These are phyloP conservation scores for Agrilus planipennis DNA, from an alignment of 1,140 invertebrate species.

Conservation along the genomic window DNA sequence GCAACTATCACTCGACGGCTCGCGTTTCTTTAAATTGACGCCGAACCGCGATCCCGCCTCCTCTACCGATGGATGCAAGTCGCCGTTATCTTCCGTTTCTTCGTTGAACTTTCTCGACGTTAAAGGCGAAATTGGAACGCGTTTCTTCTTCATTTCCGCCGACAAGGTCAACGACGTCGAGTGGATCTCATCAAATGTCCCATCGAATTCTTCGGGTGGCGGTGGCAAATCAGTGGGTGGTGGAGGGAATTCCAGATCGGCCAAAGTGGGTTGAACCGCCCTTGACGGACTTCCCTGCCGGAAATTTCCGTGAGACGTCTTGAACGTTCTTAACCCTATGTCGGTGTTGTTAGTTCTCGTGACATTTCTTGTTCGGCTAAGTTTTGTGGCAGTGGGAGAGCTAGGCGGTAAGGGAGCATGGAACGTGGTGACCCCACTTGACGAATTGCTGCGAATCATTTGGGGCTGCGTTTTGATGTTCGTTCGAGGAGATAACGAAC, in stretches of 20 bases:
- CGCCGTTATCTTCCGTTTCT: constrained; percentile 20
- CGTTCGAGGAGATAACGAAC: constrained; percentile 42
- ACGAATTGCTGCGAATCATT: constrained; percentile 77
- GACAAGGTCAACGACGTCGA: constrained; percentile 31
- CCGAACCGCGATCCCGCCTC: constrained; percentile 58
- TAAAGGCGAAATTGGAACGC: constrained; percentile 33
- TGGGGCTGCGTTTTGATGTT: constrained; percentile 53
- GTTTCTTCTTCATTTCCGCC: constrained; percentile 33
- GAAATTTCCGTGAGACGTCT: constrained; percentile 37
- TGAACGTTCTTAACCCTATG: constrained; percentile 39
- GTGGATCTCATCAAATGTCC: constrained; percentile 26
- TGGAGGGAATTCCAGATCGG: constrained; percentile 75
- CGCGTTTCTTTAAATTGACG: constrained; percentile 54
- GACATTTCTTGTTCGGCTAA: constrained; percentile 37
- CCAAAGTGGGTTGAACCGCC: constrained; percentile 47
- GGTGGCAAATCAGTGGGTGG: constrained; percentile 68
- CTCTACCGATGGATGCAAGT: constrained; percentile 52
- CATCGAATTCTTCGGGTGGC: constrained; percentile 51
- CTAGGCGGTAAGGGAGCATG: constrained; percentile 46
- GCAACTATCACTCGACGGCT: constrained; percentile 49
- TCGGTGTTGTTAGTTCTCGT: constrained; percentile 29
- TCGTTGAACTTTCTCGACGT: constrained; percentile 23
- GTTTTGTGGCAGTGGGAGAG: constrained; percentile 41
- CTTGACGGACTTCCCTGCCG: constrained; percentile 45
- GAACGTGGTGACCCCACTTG: constrained; percentile 57